Conservation (phyloP, 2,113 vertebrate species). For the Pelvicachromis taeniatus region DNA sequence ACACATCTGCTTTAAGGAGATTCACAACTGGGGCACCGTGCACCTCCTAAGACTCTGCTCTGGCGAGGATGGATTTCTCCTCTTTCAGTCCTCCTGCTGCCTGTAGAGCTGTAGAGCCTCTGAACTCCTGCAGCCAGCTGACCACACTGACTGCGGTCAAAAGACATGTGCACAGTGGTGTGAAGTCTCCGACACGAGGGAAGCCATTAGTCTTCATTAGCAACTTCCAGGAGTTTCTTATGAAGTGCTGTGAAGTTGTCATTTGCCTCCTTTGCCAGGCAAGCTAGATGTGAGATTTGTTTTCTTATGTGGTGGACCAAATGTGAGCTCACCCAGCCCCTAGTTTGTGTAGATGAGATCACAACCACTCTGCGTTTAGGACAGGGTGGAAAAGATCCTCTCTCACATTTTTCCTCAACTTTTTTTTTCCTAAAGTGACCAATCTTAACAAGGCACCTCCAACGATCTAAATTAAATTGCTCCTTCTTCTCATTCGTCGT, state of each 20-base stretch:
- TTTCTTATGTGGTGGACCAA: slow-evolving; percentile 70
- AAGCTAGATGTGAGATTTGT: slow-evolving; percentile 65
- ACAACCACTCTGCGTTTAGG: neutral
- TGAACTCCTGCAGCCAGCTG: neutral
- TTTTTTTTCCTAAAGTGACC: neutral
- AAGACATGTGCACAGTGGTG: slow-evolving; percentile 60
- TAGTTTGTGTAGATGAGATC: neutral
- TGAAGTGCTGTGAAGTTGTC: slow-evolving; percentile 77
- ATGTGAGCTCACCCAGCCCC: slow-evolving; percentile 56
- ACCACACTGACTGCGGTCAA: slow-evolving; percentile 46
- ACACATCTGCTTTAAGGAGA: neutral
- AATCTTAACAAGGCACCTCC: neutral
- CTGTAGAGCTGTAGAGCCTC: neutral
- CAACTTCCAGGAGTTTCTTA: slow-evolving; percentile 78
- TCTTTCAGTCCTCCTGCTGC: neutral
- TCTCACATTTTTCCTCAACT: neutral
- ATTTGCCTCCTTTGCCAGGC: slow-evolving; percentile 68
- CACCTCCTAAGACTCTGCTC: neutral
- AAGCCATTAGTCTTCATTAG: slow-evolving; percentile 80
- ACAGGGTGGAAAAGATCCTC: neutral
- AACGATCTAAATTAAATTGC: neutral
- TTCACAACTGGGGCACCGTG: neutral
- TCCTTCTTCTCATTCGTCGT: neutral
- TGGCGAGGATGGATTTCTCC: neutral
- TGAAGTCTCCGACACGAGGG: slow-evolving; percentile 67